A percentile compares a stretch with the other conserved stretches of the same genome.
Conservation (phyloP, 2,113 vertebrate species). For the Gnathonemus echidnorhynchus region DNA sequence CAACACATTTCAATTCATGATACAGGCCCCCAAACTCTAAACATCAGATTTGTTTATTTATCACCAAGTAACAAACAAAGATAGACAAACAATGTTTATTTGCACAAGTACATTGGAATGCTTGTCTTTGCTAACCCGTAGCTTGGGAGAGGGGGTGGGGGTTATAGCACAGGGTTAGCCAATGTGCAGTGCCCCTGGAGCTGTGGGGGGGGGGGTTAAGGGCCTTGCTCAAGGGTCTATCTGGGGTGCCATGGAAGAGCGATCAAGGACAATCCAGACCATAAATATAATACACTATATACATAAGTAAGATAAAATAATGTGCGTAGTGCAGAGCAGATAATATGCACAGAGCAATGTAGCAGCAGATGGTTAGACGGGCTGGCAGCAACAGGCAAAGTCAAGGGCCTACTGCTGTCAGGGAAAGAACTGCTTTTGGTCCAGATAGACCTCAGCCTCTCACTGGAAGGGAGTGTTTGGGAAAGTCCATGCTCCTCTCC, state of each 20-base stretch:
- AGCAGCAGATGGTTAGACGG: not conserved
- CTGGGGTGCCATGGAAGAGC: not conserved
- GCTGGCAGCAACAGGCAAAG: not conserved
- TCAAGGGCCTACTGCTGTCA: not conserved
- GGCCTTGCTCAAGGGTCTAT: not conserved
- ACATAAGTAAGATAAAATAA: not conserved
- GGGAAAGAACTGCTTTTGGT: not conserved
- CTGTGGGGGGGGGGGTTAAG: too few species aligned
- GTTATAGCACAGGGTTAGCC: too few species aligned
- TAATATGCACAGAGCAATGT: not conserved
- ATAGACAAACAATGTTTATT: too few species aligned
- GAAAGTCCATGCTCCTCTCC: not conserved
- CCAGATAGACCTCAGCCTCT: not conserved
- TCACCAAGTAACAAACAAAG: not conserved
- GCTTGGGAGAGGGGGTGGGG: too few species aligned
- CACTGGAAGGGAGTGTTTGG: not conserved
- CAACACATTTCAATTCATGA: not conserved
- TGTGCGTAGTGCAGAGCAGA: not conserved
- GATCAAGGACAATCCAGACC: not conserved
- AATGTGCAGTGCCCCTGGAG: too few species aligned
- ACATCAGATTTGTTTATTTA: not conserved
- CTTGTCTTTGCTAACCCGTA: too few species aligned
- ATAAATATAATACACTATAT: not conserved
- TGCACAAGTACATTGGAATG: too few species aligned
- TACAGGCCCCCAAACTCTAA: not conserved